A percentile compares a stretch with the other conserved stretches of the same genome.
These are phyloP conservation scores for Toxotes jaculatrix DNA, from an alignment of 2,113 vertebrate species.

Conservation along the genomic window DNA sequence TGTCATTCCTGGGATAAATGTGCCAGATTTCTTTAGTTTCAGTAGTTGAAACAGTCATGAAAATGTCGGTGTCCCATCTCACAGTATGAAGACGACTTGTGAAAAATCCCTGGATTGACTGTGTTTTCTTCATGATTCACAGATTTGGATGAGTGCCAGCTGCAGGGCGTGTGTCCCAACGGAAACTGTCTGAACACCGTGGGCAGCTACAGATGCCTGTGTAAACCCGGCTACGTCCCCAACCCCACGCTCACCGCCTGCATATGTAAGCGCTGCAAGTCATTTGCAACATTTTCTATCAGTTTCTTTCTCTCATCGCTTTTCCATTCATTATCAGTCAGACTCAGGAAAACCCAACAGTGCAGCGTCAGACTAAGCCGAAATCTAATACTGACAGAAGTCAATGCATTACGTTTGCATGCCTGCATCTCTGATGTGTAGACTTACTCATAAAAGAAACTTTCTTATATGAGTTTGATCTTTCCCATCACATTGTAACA, in stretches of 20 bases:
- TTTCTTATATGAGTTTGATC: not conserved
- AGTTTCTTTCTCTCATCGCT: not conserved
- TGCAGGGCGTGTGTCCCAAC: conserved; percentile 93
- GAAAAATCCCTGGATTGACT: not conserved
- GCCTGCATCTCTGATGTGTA: conserved; percentile 16
- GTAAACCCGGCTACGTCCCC: conserved; percentile 91
- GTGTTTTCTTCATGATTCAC: conserved; percentile 43
- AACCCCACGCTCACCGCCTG: conserved; percentile 90
- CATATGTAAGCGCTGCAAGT: conserved; percentile 88
- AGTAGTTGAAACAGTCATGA: not conserved
- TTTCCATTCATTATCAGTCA: not conserved
- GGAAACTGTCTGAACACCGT: conserved; percentile 95
- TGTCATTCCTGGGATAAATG: not conserved
- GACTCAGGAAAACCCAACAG: conserved; percentile 7
- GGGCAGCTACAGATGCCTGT: conserved; percentile 95
- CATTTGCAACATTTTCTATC: not conserved
- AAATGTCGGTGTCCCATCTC: not conserved
- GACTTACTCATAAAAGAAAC: conserved; percentile 1
- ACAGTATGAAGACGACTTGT: not conserved
- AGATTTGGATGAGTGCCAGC: conserved; percentile 96
- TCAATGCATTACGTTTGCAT: conserved; percentile 26
- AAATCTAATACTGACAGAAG: not conserved
- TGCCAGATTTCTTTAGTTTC: too few species aligned
- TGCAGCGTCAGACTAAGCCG: not conserved
- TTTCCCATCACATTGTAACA: conserved; percentile 7